These are phyloP conservation scores for Aulostomus chinensis DNA, from an alignment of 2,797 vertebrate genomes.

Conservation along the genomic window DNA sequence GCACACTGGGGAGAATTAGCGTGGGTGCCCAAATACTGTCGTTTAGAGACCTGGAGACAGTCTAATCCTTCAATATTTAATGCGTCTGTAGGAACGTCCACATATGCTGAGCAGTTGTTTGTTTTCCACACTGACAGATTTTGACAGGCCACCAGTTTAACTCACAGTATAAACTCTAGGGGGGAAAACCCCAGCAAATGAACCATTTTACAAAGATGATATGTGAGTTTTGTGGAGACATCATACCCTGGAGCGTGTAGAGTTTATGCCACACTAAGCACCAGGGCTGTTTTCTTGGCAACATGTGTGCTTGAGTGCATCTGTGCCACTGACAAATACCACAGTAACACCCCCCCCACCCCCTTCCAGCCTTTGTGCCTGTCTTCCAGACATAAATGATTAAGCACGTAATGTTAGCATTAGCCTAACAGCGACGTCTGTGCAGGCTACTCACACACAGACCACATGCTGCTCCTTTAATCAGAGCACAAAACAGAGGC, in stretches of 20 bases:
- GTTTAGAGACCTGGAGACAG: slow-evolving; percentile 57
- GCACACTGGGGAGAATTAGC: slow-evolving; percentile 45
- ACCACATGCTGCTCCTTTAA: slow-evolving; percentile 81
- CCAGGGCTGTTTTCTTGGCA: slow-evolving; percentile 54
- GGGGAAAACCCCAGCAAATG: background rate
- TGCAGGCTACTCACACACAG: slow-evolving; percentile 59
- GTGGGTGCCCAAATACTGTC: slow-evolving; percentile 61
- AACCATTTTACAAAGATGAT: slow-evolving; percentile 38
- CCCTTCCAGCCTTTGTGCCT: slow-evolving; percentile 63
- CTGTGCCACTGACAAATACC: slow-evolving; percentile 64
- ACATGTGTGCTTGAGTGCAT: slow-evolving; percentile 59
- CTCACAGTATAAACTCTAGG: slow-evolving; percentile 12
- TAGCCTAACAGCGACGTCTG: slow-evolving; percentile 67
- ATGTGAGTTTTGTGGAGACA: slow-evolving; percentile 41
- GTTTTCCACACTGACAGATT: slow-evolving; percentile 31
- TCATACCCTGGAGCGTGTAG: slow-evolving; percentile 34
- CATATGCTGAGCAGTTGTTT: slow-evolving; percentile 26
- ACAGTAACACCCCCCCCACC: slow-evolving; percentile 7
- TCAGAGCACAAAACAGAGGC: slow-evolving; percentile 76
- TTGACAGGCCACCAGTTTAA: slow-evolving; percentile 31
- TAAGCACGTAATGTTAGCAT: slow-evolving; percentile 77
- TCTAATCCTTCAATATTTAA: slow-evolving; percentile 66
- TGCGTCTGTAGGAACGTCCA: slow-evolving; percentile 35
- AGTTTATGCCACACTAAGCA: slow-evolving; percentile 51
- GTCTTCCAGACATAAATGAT: slow-evolving; percentile 80